Conservation (phyloP, 2,797 vertebrate species). For the Danionella dracula region DNA sequence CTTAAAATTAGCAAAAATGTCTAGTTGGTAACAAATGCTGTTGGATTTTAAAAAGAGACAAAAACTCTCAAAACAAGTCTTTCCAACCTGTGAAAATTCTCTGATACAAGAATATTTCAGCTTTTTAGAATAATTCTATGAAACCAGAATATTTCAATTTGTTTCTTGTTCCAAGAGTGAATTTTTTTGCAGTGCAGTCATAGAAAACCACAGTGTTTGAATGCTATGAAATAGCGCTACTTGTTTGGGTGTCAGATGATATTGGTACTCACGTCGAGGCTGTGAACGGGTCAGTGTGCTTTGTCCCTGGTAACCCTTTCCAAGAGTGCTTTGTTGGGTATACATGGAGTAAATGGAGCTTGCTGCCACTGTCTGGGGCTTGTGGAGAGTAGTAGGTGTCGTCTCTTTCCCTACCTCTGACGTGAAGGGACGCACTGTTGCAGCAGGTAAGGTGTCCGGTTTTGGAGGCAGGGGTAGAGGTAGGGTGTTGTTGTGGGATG, state of each 20-base stretch:
- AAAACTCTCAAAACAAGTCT: too few relatives aligned
- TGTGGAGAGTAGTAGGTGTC: constrained; percentile 67
- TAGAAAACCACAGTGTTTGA: too few relatives aligned
- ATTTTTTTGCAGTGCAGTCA: too few relatives aligned
- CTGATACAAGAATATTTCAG: too few relatives aligned
- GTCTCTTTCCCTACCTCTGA: constrained; percentile 75
- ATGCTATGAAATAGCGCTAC: too few relatives aligned
- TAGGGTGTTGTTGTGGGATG: constrained; percentile 53
- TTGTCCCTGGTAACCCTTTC: constrained; percentile 81
- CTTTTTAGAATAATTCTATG: too few relatives aligned
- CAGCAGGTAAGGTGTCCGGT: constrained; percentile 81
- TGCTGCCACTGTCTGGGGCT: constrained; percentile 81
- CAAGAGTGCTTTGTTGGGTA: constrained; percentile 78
- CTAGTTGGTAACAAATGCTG: too few relatives aligned
- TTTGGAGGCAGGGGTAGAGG: constrained; percentile 70
- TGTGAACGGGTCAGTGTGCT: constrained; percentile 75
- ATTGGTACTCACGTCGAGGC: constrained; percentile 68
- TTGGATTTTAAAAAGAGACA: too few relatives aligned
- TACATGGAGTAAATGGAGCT: constrained; percentile 97
- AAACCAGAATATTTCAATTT: too few relatives aligned
- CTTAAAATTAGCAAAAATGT: too few relatives aligned
- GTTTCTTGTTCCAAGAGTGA: too few relatives aligned
- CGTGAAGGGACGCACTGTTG: constrained; percentile 84
- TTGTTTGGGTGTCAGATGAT: neutral
- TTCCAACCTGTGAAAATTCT: too few relatives aligned